A percentile compares a stretch with the other conserved stretches of the same genome.
Conservation (phyloP, 2,888 invertebrate species). For the Julus scandinavius region DNA sequence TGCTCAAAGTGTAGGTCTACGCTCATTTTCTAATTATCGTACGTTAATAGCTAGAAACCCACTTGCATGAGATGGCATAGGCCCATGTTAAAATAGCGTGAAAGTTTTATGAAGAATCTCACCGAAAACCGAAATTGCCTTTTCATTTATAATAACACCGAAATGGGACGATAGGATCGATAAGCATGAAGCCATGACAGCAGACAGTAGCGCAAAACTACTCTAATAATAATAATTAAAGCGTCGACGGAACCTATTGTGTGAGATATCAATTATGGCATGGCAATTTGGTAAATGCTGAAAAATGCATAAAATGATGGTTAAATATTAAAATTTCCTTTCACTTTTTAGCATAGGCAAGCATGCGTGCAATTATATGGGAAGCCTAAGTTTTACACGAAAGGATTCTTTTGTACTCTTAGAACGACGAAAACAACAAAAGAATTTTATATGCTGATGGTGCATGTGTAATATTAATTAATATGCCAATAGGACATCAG, state of each 20-base stretch:
- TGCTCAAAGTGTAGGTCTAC: too few relatives aligned
- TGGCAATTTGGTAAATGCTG: constrained; percentile 36
- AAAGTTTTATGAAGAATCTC: neutral
- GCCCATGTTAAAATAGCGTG: neutral
- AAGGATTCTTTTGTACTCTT: constrained; percentile 17
- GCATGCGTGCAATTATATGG: neutral
- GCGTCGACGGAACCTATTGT: neutral
- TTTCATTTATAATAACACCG: neutral
- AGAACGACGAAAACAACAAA: constrained; percentile 17
- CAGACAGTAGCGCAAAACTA: neutral
- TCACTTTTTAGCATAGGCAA: neutral
- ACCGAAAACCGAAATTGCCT: neutral
- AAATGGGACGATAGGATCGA: constrained; percentile 19
- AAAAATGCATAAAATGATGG: constrained; percentile 39
- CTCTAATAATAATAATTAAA: constrained; percentile 31
- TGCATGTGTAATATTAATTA: neutral
- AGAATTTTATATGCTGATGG: constrained; percentile 36
- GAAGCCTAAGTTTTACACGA: neutral
- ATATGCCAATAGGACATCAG: neutral
- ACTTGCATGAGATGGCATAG: neutral
- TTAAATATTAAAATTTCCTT: constrained; percentile 30
- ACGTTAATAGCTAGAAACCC: neutral
- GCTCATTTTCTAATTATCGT: too few relatives aligned
- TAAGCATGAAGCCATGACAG: neutral
- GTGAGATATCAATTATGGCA: constrained; percentile 31